Base-by-base conservation (phyloP, 2,888 invertebrate genomes). In the Peribatodes rhomboidaria region DNA sequence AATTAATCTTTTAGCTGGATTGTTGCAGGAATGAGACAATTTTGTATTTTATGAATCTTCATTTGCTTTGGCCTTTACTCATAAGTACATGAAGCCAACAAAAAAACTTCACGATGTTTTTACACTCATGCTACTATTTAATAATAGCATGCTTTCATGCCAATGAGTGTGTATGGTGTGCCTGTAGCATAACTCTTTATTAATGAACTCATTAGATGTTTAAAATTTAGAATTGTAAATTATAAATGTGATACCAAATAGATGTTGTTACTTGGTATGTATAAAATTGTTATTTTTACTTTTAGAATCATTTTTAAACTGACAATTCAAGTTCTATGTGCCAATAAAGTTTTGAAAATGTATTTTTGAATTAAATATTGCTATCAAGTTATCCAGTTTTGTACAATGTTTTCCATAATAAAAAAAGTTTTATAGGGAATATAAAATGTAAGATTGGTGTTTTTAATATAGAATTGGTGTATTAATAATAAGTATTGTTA, bases 221-320 rank as follows among this genome's bases (percentile, higher is more conserved):
- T 56, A 46, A 37, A 49, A 65, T 75, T 84, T 46, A 42, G 54
- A 31, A 66, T 75, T 85, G 73, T 83, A 83, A 81, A 79, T 82
- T 76, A 78, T 85, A 78, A 84, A 86, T 88, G 86, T 86, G 88
- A 86, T 87, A 87, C 74, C 80, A 82, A 81, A 76, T 79, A 78
- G 78, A 73, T 71, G 71, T 71, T 70, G 60, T 56, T 65, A 60
- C 52, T 46, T 65, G 44, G 41, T 61, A 69, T 59, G 8, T 42
- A 56, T 59, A 55, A 31, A 39, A 53, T 52, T 63, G 55, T 59
- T 59, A 18, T 71, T 73, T 77, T 76, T 71, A 67, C 64, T 72
- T 69, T 76, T 75, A 69, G 41, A 73, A 74, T 74, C 67, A 73
- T 60, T 47, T 44, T 53, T 8, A 75, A 67, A 56, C 69, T 71